Base-by-base conservation (phyloP, 2,888 invertebrate genomes). In the Allolobophora icterica region DNA sequence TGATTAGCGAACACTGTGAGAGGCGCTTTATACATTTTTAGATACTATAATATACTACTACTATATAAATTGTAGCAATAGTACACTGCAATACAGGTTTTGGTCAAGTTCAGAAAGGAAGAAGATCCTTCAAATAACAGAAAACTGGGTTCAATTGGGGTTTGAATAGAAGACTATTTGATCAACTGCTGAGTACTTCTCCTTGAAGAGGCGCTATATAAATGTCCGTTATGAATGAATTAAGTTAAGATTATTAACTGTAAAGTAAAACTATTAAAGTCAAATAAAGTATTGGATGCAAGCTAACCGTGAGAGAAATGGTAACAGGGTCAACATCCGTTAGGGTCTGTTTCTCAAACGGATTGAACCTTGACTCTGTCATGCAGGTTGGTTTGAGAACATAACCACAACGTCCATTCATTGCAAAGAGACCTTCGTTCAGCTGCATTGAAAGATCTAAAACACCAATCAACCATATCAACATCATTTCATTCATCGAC, bases 401-500 rank as follows among this genome's bases (percentile, higher is more conserved):
- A 95, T 97, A 99, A 0, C 99, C 99, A 95, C 98, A 98, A 52
- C 92, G 96, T 0, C 98, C 99, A 94, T 99, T 99, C 94, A 98
- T 97, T 45, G 97, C 96, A 95, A 99, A 99, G 95, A 97, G 97
- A 0, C 98, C 98, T 94, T 97, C 97, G 95, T 99, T 99, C 24
- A 99, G 94, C 95, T 99, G 99, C 99, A 99, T 99, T 30, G 98
- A 96, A 94, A 97, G 97, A 95, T 99, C 99, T 92, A 91, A 35
- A 91, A 89, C 24, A 71, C n/a, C 4, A n/a, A n/a, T 24, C 6
- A n/a, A n/a, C n/a, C 52, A 71, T 30, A 30, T n/a, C 71, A 71
- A 71, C n/a, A 71, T n/a, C 71, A n/a, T n/a, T 71, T n/a, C n/a
- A 30, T 71, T n/a, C 30, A 8, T 2, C 11, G 21, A 52, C 24